Percentiles rank a stretch among this genome's conserved stretches.
These are phyloP conservation scores for Cacatua alba DNA, from an alignment of 2,113 vertebrate species.

Conservation along the genomic window DNA sequence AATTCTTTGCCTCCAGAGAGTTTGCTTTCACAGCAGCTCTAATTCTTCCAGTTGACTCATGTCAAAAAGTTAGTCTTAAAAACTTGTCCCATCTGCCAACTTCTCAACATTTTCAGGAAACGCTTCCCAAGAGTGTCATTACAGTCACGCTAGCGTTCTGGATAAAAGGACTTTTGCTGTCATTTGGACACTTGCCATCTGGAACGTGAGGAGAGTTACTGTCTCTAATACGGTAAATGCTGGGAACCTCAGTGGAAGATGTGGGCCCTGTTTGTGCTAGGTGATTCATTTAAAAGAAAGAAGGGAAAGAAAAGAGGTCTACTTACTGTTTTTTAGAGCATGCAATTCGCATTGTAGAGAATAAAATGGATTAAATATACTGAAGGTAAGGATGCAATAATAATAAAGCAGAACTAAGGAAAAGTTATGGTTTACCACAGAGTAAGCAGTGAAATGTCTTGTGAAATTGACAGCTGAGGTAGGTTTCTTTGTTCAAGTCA, in stretches of 20 bases:
- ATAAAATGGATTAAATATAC: not conserved
- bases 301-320: not conserved
- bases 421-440: not conserved
- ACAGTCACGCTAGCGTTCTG: not conserved
- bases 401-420: not conserved
- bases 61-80: slow-evolving; percentile 41
- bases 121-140: not conserved
- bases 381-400: not conserved
- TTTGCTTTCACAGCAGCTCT: not conserved
- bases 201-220: not conserved
- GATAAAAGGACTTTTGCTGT: slow-evolving; percentile 29
- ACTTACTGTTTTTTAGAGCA: not conserved
- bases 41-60: not conserved
- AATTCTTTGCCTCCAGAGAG: not conserved
- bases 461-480: not conserved
- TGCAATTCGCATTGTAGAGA: not conserved
- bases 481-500: not conserved
- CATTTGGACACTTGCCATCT: slow-evolving; percentile 33
- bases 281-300: not conserved
- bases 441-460: not conserved
- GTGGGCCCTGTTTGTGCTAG: not conserved
- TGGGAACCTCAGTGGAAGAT: not conserved
- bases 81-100: slow-evolving; percentile 40
- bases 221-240: not conserved
- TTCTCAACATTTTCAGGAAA: slow-evolving; percentile 20